Evolutionary conservation across 2,113 vertebrate genomes (phyloP).

Genomic region (Oncorhynchus kisutch): DNA sequence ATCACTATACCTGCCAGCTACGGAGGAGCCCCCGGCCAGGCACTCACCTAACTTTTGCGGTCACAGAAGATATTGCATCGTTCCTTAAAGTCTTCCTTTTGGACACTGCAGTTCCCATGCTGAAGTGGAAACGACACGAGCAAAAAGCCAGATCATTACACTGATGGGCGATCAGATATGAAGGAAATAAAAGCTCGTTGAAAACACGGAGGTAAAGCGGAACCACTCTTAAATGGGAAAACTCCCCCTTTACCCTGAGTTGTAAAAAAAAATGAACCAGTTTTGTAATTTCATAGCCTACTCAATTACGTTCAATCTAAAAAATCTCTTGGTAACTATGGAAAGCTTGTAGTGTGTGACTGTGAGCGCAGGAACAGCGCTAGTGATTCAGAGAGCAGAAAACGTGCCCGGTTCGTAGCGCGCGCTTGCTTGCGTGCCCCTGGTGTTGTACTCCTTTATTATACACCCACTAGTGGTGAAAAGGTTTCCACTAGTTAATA

Average conservation of each 20-base stretch:
- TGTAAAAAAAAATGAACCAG: not conserved
- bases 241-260: not conserved
- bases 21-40: not conserved
- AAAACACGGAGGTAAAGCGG: not conserved
- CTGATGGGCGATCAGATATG: constrained; percentile 11
- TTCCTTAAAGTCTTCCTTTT: constrained; percentile 88
- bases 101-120: constrained; percentile 93
- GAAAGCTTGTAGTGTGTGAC: not conserved
- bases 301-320: not conserved
- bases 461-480: constrained; percentile 3
- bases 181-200: not conserved
- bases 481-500: too few species aligned
- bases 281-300: not conserved
- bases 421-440: constrained; percentile 7
- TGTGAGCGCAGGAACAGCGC: not conserved
- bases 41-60: constrained; percentile 93
- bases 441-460: constrained; percentile 21
- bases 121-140: constrained; percentile 67
- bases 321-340: not conserved
- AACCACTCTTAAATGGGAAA: not conserved
- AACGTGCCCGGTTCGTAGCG: constrained; percentile 3
- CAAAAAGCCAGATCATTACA: constrained; percentile 65
- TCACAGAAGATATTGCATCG: constrained; percentile 91
- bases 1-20: too few species aligned
- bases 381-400: not conserved